Conservation (phyloP, 2,888 invertebrate genomes). For the Orthonychiurus folsomi region DNA sequence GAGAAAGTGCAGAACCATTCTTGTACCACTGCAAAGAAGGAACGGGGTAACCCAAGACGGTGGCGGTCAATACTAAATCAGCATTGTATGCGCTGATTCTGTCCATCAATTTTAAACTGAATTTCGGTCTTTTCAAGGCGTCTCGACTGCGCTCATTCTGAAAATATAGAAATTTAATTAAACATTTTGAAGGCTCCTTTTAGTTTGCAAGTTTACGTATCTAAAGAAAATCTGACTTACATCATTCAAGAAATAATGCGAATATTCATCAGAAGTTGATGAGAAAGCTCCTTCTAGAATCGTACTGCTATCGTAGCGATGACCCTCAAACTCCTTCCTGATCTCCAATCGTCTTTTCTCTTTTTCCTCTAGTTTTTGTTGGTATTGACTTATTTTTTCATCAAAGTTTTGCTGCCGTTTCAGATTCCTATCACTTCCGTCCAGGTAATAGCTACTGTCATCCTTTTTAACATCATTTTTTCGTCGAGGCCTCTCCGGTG, state of each 20-base stretch:
- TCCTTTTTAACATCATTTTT: background rate
- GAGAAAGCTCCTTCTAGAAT: background rate
- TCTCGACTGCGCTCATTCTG: slow-evolving; percentile 1
- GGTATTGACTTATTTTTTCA: background rate
- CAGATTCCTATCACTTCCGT: background rate
- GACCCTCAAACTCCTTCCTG: background rate
- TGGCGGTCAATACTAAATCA: slow-evolving; percentile 18
- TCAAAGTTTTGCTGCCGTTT: background rate
- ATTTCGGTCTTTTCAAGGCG: slow-evolving; percentile 17
- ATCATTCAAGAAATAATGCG: background rate
- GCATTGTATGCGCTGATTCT: slow-evolving; percentile 15
- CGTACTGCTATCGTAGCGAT: background rate
- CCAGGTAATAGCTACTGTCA: background rate
- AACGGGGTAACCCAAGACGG: slow-evolving; percentile 17
- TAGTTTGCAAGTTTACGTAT: too few species aligned
- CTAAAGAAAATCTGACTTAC: too few species aligned
- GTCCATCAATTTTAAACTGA: slow-evolving; percentile 19
- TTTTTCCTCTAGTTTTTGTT: background rate
- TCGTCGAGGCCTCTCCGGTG: background rate
- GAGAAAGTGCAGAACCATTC: slow-evolving; percentile 18
- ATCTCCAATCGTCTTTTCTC: background rate
- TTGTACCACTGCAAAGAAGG: slow-evolving; percentile 17
- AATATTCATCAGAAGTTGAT: background rate
- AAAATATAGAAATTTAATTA: too few species aligned
- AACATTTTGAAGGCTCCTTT: too few species aligned